Conservation (phyloP, 2,113 vertebrate species). For the Anhinga anhinga region DNA sequence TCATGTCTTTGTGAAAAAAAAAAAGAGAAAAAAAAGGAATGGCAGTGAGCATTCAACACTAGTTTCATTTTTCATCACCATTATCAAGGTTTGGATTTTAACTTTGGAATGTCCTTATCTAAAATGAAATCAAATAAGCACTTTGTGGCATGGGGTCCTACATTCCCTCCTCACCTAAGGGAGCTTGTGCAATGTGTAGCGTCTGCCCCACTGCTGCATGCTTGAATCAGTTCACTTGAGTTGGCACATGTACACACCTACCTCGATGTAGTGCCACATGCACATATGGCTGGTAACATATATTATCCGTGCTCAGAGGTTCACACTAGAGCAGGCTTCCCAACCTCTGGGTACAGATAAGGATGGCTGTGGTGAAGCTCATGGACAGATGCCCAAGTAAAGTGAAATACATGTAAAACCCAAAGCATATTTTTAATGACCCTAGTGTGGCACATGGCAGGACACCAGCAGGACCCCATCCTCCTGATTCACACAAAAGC, state of each 20-base stretch:
- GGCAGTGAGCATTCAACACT: neutral
- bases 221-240: neutral
- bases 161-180: neutral
- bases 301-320: neutral
- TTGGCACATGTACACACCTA: rapidly evolving
- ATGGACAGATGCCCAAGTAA: neutral
- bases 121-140: conserved; percentile 47
- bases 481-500: neutral
- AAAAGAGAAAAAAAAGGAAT: neutral
- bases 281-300: rapidly evolving
- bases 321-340: neutral
- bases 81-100: conserved; percentile 41
- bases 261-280: neutral
- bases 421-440: neutral
- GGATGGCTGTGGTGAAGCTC: neutral
- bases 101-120: conserved; percentile 49
- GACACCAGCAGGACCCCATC: neutral
- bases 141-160: neutral
- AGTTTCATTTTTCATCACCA: conserved; percentile 13
- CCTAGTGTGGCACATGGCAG: rapidly evolving
- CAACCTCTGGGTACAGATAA: rapidly evolving
- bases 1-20: neutral
- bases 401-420: neutral
- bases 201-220: neutral
- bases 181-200: neutral